Evolutionary conservation across 2,113 vertebrate genomes (phyloP), one percentile per base, ranked within the genome.

Genomic region (Bubo bubo): DNA sequence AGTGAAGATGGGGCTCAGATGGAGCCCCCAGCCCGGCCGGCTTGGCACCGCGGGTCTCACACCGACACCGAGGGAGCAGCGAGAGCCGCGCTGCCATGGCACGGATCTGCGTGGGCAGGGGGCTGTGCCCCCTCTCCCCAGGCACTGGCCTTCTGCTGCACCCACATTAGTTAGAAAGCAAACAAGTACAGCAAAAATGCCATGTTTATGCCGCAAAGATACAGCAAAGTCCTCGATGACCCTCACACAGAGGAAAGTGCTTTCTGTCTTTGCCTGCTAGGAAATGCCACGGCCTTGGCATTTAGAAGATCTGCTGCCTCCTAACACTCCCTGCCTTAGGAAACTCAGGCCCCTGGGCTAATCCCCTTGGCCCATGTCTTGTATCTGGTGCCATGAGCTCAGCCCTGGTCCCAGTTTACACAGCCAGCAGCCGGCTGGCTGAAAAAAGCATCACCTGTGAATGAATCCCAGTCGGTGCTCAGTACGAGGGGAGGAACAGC

Each of bases 271-370:
- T 83, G 86, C 85, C 82, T 41, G 34, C 43, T 70, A 32, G 89
- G 86, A 94, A 94, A 88, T 66, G 79, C 63, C 55, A 37, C 1
- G 71, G 95, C 98, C 97, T 98, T 98, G 98, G 97, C 97, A 97
- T 98, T 98, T 90, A 39, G 93, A 80, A 50, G 70, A 90, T 63
- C 41, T 32, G 39, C 75, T 32, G 52, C 32, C 60, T 92, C 49
- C 55, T 67, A n/a, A 68, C 20, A 80, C 89, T 81, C 74, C 56
- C 72, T 53, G 80, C 80, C 53, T 39, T 3, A 2, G 81, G 83
- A 71, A 96, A 27, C 70, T 30, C 28, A 2, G 73, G 88, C 67
- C 88, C 80, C 90, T 15, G 83, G 75, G 90, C 41, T 98, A 79
- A 96, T 96, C 96, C 89, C 35, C 37, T 62, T n/a, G 82, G 82